Evolutionary conservation across 1,140 invertebrate species (phyloP).

Genomic region (Zelostemma sp.): DNA sequence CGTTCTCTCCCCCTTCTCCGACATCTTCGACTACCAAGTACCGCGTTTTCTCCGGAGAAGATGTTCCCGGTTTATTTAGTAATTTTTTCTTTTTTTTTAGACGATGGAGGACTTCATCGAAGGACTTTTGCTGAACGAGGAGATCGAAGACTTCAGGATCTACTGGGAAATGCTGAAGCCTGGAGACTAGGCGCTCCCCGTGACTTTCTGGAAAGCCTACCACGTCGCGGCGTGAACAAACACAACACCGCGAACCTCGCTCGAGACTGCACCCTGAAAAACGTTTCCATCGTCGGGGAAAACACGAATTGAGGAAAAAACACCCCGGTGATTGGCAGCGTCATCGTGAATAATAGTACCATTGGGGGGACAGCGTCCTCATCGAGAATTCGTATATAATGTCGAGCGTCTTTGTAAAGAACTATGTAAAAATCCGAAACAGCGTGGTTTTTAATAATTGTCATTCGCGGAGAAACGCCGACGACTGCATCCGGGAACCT

Average conservation of each 20-base stretch:
- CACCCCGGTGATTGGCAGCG: slow-evolving; percentile 75
- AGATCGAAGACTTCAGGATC: slow-evolving; percentile 89
- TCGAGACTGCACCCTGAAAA: slow-evolving; percentile 71
- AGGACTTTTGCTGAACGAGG: slow-evolving; percentile 92
- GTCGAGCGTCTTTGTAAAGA: slow-evolving; percentile 42
- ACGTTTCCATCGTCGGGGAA: slow-evolving; percentile 60
- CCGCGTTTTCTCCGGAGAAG: no score
- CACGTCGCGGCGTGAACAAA: slow-evolving; percentile 75
- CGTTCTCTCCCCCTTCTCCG: slow-evolving; percentile 90
- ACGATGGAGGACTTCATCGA: slow-evolving; percentile 90
- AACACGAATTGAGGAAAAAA: slow-evolving; percentile 72
- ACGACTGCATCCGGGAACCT: slow-evolving; percentile 68
- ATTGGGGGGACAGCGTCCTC: slow-evolving; percentile 79
- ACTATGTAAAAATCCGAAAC: slow-evolving; percentile 77
- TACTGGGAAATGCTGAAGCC: slow-evolving; percentile 81
- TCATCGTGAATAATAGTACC: slow-evolving; percentile 85
- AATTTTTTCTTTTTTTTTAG: slow-evolving; percentile 74
- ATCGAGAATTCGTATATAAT: slow-evolving; percentile 70
- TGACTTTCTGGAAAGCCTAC: slow-evolving; percentile 88
- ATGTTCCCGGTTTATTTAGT: no score
- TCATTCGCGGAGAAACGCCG: slow-evolving; percentile 69
- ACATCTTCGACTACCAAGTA: slow-evolving; percentile 93
- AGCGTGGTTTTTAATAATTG: slow-evolving; percentile 75
- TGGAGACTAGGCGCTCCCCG: slow-evolving; percentile 83
- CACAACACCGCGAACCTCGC: no score